Evolutionary conservation across 2,797 vertebrate species (phyloP).

Genomic region (Cryptoblepharus egeriae): DNA sequence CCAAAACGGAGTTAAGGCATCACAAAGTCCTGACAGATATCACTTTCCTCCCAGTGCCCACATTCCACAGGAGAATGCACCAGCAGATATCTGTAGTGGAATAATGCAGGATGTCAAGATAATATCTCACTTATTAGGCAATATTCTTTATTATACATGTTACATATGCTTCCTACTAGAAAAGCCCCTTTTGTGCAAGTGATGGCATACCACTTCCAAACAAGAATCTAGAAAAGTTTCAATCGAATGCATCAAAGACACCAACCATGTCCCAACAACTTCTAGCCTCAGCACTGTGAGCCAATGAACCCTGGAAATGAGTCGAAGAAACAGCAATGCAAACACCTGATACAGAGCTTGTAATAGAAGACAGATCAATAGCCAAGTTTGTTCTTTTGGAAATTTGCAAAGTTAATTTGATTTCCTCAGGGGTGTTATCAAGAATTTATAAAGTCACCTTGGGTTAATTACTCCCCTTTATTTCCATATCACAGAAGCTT

Average conservation of each 20-base stretch:
- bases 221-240: neutral
- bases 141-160: neutral
- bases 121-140: neutral
- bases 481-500: constrained; percentile 31
- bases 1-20: neutral
- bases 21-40: neutral
- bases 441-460: constrained; percentile 37
- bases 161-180: neutral
- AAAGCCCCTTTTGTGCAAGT: neutral
- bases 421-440: constrained; percentile 41
- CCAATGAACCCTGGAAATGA: neutral
- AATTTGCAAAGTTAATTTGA: constrained; percentile 38
- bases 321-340: neutral
- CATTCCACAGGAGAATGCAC: neutral
- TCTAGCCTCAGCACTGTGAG: neutral
- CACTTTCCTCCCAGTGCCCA: neutral
- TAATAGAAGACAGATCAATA: constrained; percentile 52
- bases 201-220: neutral
- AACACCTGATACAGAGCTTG: constrained; percentile 30
- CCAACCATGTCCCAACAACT: neutral
- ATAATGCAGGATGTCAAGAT: neutral
- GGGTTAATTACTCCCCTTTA: constrained; percentile 39
- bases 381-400: constrained; percentile 49
- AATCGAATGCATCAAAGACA: neutral
- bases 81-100: neutral